These are phyloP conservation scores for Basileuterus tristriatus DNA, from an alignment of 2,797 vertebrate species.

Conservation along the genomic window DNA sequence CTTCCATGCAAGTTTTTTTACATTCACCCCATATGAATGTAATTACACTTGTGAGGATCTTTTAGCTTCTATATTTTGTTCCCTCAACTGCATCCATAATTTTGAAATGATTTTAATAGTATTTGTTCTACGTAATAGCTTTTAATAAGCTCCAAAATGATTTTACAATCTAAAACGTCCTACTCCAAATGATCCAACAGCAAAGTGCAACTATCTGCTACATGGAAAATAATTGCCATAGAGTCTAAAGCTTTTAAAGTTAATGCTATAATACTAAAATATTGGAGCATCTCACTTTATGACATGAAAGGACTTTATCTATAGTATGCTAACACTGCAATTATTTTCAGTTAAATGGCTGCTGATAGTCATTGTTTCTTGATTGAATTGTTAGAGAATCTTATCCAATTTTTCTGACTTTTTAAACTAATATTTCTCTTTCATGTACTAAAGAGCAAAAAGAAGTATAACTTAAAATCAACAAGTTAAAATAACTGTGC, in stretches of 20 bases:
- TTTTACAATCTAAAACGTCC: not conserved
- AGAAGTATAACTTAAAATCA: not conserved
- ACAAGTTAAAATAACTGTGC: not conserved
- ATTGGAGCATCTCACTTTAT: not conserved
- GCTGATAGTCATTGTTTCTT: not conserved
- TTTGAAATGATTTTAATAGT: conserved; percentile 4
- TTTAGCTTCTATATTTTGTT: not conserved
- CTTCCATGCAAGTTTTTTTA: not conserved
- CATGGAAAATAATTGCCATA: not conserved
- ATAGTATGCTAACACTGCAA: not conserved
- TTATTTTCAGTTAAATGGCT: not conserved
- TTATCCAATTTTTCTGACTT: not conserved
- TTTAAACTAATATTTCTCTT: not conserved
- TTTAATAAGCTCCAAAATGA: not conserved
- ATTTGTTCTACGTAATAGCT: not conserved
- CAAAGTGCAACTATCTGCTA: not conserved
- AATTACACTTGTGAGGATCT: not conserved
- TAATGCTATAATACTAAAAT: not conserved
- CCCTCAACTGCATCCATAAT: not conserved
- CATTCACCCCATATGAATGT: not conserved
- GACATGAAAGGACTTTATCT: not conserved
- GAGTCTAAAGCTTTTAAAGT: not conserved
- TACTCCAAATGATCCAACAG: not conserved
- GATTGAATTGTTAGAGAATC: not conserved
- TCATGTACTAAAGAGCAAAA: not conserved